Base-by-base conservation (phyloP, 2,113 vertebrate genomes). In the Sminthopsis crassicaudata region DNA sequence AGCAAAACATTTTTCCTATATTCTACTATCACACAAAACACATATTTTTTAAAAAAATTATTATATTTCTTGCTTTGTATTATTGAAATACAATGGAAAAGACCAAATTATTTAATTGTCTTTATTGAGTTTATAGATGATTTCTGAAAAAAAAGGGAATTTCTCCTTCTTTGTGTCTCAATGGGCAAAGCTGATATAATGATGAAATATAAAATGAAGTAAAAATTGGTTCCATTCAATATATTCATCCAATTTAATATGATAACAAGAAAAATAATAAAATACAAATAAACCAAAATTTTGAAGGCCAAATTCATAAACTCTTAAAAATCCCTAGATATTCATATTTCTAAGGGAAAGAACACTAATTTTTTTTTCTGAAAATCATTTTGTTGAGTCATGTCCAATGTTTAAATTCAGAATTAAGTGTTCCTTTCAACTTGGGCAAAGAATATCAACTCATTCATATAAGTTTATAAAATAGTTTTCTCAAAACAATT, bases 11-110 rank as follows among this genome's bases (percentile, higher is more conserved):
- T 42, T 76, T 23, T 23, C 67, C 19, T 42, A 16, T 42, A 1
- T 84, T 42, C 67, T 84, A 22, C 36, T 42, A 42, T 42, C n/a
- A 91, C 92, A 92, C 11, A 51, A 91, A 94, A 84, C n/a, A 67
- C 23, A 25, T 7, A 36, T 67, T 93, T 36, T 91, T 76, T 24
- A 51, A 51, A 51, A 51, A 51, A 51, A 51, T 50, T 11, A 51
- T 51, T 51, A 11, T 46, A 1, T 89, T 57, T 95, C 88, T 24
- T 60, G 27, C 46, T 94, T 90, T 51, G 42, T 50, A 89, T 42
- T 92, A 27, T 53, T 48, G 92, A 90, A 95, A 92, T 53, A 10
- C 46, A 88, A 42, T 84, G 30, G 67, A 60, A 55, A 30, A 90
- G 23, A 54, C n/a, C 11, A 4, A 46, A n/a, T 91, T 8, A 42